Base-by-base conservation (phyloP, 2,797 vertebrate species). In the Serranus cabrilla region DNA sequence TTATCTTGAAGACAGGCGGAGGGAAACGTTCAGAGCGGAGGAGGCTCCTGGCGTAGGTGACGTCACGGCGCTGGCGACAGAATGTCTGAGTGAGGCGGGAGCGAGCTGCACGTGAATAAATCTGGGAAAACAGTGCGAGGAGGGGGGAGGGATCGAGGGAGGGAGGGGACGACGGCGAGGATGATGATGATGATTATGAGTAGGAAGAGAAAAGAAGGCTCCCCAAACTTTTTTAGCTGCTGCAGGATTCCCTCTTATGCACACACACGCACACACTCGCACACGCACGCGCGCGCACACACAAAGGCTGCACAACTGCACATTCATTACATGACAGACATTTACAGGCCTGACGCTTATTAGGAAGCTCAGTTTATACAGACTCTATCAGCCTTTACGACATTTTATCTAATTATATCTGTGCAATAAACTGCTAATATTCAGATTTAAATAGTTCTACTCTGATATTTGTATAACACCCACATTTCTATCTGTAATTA, bases 41-140 rank as follows among this genome's bases (percentile, higher is more conserved):
- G 88, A 86, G 87, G 91, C 79, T 91, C 78, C 80, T 80, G 86
- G 90, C 73, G 80, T 88, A 76, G 80, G 86, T 95, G 90, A 95
- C 95, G 95, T 96, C 95, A 96, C 94, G 88, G 79, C 84, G 74
- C 91, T 95, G 95, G 95, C 95, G 95, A 95, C 95, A 95, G 95
- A 90, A 96, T 95, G 95, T 96, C 95, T 96, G 95, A 95, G 95
- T 93, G 93, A 95, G 93, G 93, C 94, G 93, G 88, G 93, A 93
- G 92, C 92, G 89, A 89, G 89, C 92, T 86, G 94, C 95, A 94
- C 92, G 95, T 96, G 94, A 93, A 95, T 92, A 91, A 94, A 95
- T 95, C 94, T 95, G 92, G 91, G 92, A 91, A 94, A 94, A 93
- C 88, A 93, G 93, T 74, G 93, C 82, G 87, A 89, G 81, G 45